Conservation (phyloP, 2,113 vertebrate species). For the Azemiops feae region DNA sequence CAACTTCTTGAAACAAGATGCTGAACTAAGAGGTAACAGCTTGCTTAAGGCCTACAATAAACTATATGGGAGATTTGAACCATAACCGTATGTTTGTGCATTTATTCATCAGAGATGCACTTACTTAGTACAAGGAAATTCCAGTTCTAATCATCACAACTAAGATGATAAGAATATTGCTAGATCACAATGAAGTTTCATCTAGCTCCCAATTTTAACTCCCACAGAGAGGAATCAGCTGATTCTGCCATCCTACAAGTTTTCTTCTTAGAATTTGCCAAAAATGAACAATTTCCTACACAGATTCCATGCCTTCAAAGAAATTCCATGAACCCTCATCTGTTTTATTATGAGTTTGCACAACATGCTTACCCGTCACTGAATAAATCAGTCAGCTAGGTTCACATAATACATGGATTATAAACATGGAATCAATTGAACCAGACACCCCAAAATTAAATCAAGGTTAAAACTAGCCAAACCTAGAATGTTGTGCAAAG, state of each 20-base stretch:
- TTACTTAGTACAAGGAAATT: neutral
- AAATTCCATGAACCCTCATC: neutral
- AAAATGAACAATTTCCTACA: neutral
- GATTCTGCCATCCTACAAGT: neutral
- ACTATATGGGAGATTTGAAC: neutral
- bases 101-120: neutral
- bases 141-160: neutral
- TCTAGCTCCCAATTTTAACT: neutral
- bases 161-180: neutral
- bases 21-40: neutral
- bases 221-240: neutral
- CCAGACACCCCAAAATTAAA: neutral
- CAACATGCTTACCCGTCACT: neutral
- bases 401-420: neutral
- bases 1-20: neutral
- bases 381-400: neutral
- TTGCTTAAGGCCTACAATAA: neutral
- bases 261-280: neutral
- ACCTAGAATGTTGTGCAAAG: neutral
- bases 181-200: neutral
- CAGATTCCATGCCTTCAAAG: neutral
- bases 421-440: neutral
- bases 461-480: neutral
- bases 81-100: neutral
- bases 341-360: neutral